Evolutionary conservation across 2,113 vertebrate genomes (phyloP).

Genomic region (Aegypius monachus): DNA sequence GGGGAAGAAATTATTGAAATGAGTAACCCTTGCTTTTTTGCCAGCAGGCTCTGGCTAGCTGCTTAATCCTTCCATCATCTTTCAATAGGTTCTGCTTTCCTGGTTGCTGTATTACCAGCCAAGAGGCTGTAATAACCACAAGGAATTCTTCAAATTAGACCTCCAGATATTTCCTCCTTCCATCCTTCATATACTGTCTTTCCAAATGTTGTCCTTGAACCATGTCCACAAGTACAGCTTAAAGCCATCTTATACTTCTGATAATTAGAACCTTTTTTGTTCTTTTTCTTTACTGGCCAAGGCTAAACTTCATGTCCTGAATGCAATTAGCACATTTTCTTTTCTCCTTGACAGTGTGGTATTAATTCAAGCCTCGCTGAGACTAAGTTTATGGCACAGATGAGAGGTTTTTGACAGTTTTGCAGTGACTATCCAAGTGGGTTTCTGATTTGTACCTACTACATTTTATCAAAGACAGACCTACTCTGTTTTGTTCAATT

Average conservation of each 20-base stretch:
- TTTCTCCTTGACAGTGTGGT: neutral
- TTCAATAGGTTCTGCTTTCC: neutral
- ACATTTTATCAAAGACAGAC: neutral
- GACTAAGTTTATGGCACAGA: neutral
- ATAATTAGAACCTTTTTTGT: neutral
- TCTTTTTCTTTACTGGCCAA: neutral
- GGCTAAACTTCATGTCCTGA: neutral
- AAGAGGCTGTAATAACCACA: neutral
- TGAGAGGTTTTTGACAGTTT: conserved; percentile 3
- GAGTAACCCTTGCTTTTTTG: neutral
- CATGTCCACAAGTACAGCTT: neutral
- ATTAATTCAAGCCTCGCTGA: neutral
- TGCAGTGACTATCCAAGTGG: neutral
- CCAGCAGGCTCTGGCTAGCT: neutral
- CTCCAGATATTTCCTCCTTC: neutral
- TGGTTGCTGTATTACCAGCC: neutral
- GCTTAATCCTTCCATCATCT: neutral
- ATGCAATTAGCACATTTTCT: neutral
- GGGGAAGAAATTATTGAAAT: neutral
- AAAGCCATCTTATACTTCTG: neutral
- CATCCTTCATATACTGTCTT: neutral
- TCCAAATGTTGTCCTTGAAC: neutral
- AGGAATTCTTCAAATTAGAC: neutral
- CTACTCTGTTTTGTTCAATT: neutral
- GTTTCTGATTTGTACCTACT: neutral